Evolutionary conservation across 2,888 invertebrate species (phyloP).

Genomic region (Pristionchus maxplancki): DNA sequence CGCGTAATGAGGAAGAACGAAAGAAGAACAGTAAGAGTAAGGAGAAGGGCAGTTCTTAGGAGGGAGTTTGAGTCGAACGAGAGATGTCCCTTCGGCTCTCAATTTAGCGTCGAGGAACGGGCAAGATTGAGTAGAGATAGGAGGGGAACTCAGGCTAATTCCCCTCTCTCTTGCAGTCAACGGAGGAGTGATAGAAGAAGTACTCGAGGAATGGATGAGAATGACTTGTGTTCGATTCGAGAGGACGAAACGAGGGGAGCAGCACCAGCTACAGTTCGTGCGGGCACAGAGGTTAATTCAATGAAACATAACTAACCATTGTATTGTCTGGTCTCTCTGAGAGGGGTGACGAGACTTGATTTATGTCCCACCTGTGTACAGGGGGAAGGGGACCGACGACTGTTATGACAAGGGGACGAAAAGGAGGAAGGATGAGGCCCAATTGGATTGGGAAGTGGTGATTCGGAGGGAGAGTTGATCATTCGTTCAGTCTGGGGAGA

Average conservation of each 20-base stretch:
- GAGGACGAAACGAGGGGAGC: not conserved
- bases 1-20: not conserved
- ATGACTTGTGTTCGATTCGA: slow-evolving; percentile 1
- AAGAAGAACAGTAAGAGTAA: not conserved
- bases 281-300: not conserved
- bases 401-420: not conserved
- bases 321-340: not conserved
- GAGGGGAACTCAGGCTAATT: not conserved
- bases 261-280: not conserved
- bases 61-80: not conserved
- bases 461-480: not conserved
- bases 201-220: slow-evolving; percentile 7
- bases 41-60: not conserved
- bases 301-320: not conserved
- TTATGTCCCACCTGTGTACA: not conserved
- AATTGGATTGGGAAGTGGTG: not conserved
- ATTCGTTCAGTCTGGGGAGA: not conserved
- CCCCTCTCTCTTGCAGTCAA: not conserved
- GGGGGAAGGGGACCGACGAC: not conserved
- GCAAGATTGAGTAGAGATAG: not conserved
- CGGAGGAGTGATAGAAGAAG: not conserved
- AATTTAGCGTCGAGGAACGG: slow-evolving; percentile 7
- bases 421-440: not conserved
- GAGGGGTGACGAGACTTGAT: not conserved
- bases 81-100: not conserved